Evolutionary conservation across 2,888 invertebrate species (phyloP), one percentile per base, ranked within the genome.

Genomic region (Callinectes sapidus): DNA sequence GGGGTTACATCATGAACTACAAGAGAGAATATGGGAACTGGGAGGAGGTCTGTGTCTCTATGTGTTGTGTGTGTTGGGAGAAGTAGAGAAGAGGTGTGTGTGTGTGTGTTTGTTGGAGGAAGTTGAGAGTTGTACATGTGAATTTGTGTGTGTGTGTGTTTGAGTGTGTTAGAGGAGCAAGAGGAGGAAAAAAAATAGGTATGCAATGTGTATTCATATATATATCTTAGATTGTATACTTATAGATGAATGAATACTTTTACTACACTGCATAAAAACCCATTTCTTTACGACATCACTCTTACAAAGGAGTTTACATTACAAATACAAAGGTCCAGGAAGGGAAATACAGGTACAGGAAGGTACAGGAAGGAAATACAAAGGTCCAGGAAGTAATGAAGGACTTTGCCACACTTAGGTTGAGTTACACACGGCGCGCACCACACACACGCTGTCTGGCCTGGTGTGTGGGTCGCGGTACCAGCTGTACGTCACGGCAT

Each of bases 401-500:
- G 10, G 48, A 10, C 10, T 48, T 5, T 23, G 13, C 13, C 39
- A 13, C 6, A 13, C 32, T n/a, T 85, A 94, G 94, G 94, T 94
- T 32, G 94, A 94, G 90, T 87, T 94, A 13, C 91, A 92, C 90
- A 98, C 96, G 97, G 98, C 94, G 98, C 98, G 0, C 98, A 98
- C n/a, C 98, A 97, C 95, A 98, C 98, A 96, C 96, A 98, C 98
- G 32, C 96, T 99, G 95, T 98, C 98, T 95, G 98, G 97, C 95
- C 96, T 99, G 93, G 97, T 98, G 96, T 99, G 99, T 95, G 99
- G 99, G 95, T 98, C 98, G 18, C 97, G 98, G 95, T 99, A 99
- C 96, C 98, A 98, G 95, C 97, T 99, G 95, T 98, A 98, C 95
- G 98, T 98, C 48, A 98, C 98, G 16, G 98, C 98, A 94, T 98